Base-by-base conservation (phyloP, 2,888 invertebrate genomes). In the Hesperia comma region DNA sequence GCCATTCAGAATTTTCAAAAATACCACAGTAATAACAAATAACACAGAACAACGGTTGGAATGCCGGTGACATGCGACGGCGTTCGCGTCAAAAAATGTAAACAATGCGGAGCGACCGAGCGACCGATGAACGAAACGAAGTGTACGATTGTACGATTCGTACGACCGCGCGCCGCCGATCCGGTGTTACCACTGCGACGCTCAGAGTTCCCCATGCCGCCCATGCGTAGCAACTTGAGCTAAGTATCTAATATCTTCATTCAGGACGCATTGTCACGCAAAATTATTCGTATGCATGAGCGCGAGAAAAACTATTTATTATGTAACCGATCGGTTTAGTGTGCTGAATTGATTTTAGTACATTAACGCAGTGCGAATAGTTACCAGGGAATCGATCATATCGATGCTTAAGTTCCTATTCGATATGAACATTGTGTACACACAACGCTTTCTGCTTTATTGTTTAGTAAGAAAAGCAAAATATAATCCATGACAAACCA, bases 141-240 rank as follows among this genome's bases (percentile, higher is more conserved):
- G 8, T 72, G 75, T 79, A 72, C 72, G 72, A 77, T 78, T 74
- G 84, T 81, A 82, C 76, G 79, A 81, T 17, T 46, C 67, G 61
- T 76, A 73, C 77, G 76, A 75, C 91, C 86, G 83, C 85, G 75
- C 87, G 78, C 78, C 82, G 79, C 75, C 83, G 79, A 80, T 80
- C 79, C 90, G 84, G 86, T 90, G 91, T 91, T 92, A 85, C 92
- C 92, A 92, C 89, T 92, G 87, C 84, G 77, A 74, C 79, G 75
- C 71, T 68, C 71, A 74, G 74, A 80, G 79, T 78, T 82, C 83
- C 85, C 85, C 81, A 67, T 61, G 70, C 72, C 82, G 83, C 85
- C 85, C 81, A 67, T 61, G 70, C 72, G 55, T 63, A 68, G 74
- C 70, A 68, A 61, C 49, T 14, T 60, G 54, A 69, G 68, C 69